Base-by-base conservation (phyloP, 1,140 invertebrate species). In the Bathynomus jamesi region DNA sequence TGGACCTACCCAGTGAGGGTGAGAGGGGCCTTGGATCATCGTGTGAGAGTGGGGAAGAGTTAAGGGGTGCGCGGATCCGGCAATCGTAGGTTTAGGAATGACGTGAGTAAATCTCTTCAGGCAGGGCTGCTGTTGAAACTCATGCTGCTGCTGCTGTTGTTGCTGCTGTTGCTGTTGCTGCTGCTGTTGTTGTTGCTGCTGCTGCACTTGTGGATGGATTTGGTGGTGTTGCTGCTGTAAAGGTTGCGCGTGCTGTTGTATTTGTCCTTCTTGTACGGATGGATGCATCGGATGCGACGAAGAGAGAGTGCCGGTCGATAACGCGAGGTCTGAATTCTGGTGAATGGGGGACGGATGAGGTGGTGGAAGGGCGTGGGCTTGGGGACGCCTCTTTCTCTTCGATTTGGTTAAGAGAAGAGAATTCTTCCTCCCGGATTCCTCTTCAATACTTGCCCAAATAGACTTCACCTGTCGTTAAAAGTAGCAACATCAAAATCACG, bases 361-460 rank as follows among this genome's bases (percentile, higher is more conserved):
- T 28, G 64, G 4, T 13, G 63, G 27, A 24, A 30, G 4, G 30
- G 71, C 28, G 3, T 67, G 21, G 4, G 67, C 24, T 24, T 31
- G 61, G 27, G 31, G 28, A n/a, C 69, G 65, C 32, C 46, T 69
- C 53, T 69, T 69, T 28, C 72, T 62, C 60, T 46, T 31, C 21
- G 72, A 28, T 10, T 64, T 64, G 27, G 68, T 73, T 40, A 69
- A n/a, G 21, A 73, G n/a, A 17, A 29, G 27, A 4, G 40, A 67
- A 30, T 64, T 53, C 64, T 53, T 17, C 21, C 60, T 73, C n/a
- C 67, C 71, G 13, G 67, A 61, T 32, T 73, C 72, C n/a, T 73
- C 72, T 46, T 73, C 72, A 30, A 69, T 73, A 28, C 67, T 73
- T n/a, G 27, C n/a, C 72, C 72, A 73, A 13, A 73, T 66, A 28